Conservation (phyloP, 2,888 invertebrate genomes). For the Chorisops tibialis region DNA sequence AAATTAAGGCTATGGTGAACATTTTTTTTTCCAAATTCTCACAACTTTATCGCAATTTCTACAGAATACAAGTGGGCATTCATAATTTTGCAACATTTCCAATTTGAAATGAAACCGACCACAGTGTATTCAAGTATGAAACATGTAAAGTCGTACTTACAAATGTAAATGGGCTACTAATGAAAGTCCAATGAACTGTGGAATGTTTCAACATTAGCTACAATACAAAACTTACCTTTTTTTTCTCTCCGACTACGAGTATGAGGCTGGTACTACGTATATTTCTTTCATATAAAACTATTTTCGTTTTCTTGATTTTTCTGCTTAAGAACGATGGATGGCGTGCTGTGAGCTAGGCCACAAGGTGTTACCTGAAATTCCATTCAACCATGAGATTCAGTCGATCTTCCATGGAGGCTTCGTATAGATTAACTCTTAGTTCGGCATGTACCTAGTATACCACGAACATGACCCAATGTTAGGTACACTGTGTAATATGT, state of each 20-base stretch:
- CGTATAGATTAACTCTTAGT: neutral
- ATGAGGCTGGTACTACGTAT: neutral
- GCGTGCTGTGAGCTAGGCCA: neutral
- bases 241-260: neutral
- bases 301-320: neutral
- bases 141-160: too few species aligned
- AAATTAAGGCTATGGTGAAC: too few species aligned
- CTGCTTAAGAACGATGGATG: neutral
- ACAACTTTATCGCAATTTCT: too few species aligned
- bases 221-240: neutral
- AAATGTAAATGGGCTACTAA: neutral
- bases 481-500: too few species aligned
- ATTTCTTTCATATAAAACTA: neutral
- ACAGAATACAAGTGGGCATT: too few species aligned
- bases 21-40: too few species aligned
- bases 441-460: neutral
- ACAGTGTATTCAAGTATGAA: too few species aligned
- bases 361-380: slow-evolving; percentile 14
- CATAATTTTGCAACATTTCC: too few species aligned
- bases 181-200: slow-evolving; percentile 19
- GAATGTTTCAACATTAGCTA: slow-evolving; percentile 1
- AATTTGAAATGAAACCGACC: too few species aligned
- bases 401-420: neutral
- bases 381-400: slow-evolving; percentile 9
- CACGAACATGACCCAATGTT: neutral